Conservation (phyloP, 1,140 invertebrate genomes). For the Hylaeus volcanicus region DNA sequence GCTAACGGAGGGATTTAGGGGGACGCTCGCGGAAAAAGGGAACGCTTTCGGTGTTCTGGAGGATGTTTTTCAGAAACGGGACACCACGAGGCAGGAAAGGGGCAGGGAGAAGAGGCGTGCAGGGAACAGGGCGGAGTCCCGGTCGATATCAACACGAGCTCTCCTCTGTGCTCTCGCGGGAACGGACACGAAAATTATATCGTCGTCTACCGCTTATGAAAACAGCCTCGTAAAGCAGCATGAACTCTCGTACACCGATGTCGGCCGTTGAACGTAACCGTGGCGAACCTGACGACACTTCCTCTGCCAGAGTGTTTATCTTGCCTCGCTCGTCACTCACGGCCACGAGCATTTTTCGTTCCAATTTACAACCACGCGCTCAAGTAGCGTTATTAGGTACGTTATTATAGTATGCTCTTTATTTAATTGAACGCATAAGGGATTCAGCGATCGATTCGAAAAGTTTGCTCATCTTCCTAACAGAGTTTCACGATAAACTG, state of each 20-base stretch:
- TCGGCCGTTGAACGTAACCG: conserved; percentile 14
- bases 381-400: too few relatives aligned
- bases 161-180: conserved; percentile 61
- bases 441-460: too few relatives aligned
- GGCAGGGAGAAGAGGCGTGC: conserved; percentile 37
- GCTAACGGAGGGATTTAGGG: background rate
- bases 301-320: conserved; percentile 3
- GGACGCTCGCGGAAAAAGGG: too few relatives aligned
- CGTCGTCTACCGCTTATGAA: conserved; percentile 58
- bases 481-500: too few relatives aligned
- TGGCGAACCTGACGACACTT: conserved; percentile 18
- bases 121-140: conserved; percentile 42
- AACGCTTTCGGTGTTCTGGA: conserved; percentile 6
- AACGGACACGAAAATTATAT: conserved; percentile 64
- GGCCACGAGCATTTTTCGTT: conserved; percentile 2
- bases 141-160: conserved; percentile 69
- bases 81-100: background rate
- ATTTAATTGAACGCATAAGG: too few relatives aligned
- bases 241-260: conserved; percentile 11
- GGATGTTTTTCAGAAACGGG: conserved; percentile 41
- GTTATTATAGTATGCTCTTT: too few relatives aligned
- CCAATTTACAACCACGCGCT: conserved; percentile 7
- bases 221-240: conserved; percentile 54
- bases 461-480: too few relatives aligned
- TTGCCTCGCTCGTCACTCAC: background rate